These are phyloP conservation scores for Palythoa caribaeorum DNA, from an alignment of 92 coral and sea anemone genomes.

Conservation along the genomic window DNA sequence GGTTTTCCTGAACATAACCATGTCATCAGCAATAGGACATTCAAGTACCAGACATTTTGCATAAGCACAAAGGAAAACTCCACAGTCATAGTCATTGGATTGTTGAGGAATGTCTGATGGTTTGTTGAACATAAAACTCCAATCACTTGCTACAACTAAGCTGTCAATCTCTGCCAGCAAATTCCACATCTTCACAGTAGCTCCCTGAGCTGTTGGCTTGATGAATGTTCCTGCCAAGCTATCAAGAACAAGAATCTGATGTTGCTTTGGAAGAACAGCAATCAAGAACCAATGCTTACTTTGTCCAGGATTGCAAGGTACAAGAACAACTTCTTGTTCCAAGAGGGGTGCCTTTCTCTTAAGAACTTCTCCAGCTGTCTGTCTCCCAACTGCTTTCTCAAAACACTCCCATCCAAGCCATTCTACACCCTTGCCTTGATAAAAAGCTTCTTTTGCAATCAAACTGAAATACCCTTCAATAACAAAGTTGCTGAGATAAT, in stretches of 20 bases:
- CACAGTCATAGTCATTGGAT: conserved; percentile 57
- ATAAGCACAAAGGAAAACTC: conserved; percentile 55
- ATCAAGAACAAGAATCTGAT: conserved; percentile 47
- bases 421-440: background rate
- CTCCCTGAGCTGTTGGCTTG: conserved; percentile 55
- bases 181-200: conserved; percentile 38
- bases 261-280: conserved; percentile 40
- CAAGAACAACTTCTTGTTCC: conserved; percentile 52
- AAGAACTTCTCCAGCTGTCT: conserved; percentile 30
- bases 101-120: conserved; percentile 63
- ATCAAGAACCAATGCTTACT: conserved; percentile 61
- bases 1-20: conserved; percentile 36
- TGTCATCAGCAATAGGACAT: conserved; percentile 22
- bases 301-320: conserved; percentile 52
- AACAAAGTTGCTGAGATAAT: conserved; percentile 50
- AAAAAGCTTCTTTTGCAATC: background rate
- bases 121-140: conserved; percentile 52
- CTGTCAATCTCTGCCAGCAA: conserved; percentile 38
- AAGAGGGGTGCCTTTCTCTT: conserved; percentile 39
- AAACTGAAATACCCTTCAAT: conserved; percentile 42
- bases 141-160: conserved; percentile 36
- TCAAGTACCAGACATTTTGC: conserved; percentile 42
- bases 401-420: conserved; percentile 32
- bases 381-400: conserved; percentile 27
- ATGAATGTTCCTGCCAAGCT: conserved; percentile 47